These are phyloP conservation scores for Aporrectodea caliginosa DNA, from an alignment of 1,140 invertebrate genomes.

Conservation along the genomic window DNA sequence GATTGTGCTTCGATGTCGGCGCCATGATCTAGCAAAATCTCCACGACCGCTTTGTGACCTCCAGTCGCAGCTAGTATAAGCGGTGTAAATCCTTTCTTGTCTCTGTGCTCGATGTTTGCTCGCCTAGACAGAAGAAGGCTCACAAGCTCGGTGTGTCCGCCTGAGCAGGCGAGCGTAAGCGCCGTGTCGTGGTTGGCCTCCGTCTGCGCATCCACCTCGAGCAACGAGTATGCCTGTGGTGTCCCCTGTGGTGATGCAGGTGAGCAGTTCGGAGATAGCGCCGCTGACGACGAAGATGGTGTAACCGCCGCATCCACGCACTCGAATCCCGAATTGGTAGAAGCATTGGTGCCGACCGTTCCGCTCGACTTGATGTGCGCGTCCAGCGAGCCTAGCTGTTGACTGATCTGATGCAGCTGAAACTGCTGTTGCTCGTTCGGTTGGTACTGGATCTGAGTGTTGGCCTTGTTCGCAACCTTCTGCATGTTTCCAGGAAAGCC, in stretches of 20 bases:
- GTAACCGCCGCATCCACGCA: conserved; percentile 37
- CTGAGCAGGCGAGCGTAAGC: conserved; percentile 91
- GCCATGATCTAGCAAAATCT: conserved; percentile 83
- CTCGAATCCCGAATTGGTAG: conserved; percentile 22
- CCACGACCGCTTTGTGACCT: conserved; percentile 90
- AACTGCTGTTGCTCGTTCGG: conserved; percentile 40
- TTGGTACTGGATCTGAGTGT: conserved; percentile 39
- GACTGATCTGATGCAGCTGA: conserved; percentile 23
- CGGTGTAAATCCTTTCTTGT: conserved; percentile 96
- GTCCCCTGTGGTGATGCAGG: conserved; percentile 43
- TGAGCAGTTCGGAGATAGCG: conserved; percentile 44
- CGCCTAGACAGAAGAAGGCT: conserved; percentile 81
- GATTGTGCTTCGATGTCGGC: conserved; percentile 97
- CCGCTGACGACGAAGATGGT: conserved; percentile 38
- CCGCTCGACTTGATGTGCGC: conserved; percentile 12
- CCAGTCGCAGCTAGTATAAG: conserved; percentile 94
- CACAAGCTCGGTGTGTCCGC: conserved; percentile 92
- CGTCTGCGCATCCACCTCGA: conserved; percentile 78
- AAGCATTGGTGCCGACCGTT: conserved; percentile 2
- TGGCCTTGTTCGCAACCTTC: neutral
- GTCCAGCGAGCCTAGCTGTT: conserved; percentile 16
- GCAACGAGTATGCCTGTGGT: conserved; percentile 39
- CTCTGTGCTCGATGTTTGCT: conserved; percentile 93
- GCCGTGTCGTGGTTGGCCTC: conserved; percentile 98
- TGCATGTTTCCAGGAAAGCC: neutral